phyloP scores from a whole-genome alignment of 2,888 invertebrate species.

The Lepidonotus clava region DNA sequence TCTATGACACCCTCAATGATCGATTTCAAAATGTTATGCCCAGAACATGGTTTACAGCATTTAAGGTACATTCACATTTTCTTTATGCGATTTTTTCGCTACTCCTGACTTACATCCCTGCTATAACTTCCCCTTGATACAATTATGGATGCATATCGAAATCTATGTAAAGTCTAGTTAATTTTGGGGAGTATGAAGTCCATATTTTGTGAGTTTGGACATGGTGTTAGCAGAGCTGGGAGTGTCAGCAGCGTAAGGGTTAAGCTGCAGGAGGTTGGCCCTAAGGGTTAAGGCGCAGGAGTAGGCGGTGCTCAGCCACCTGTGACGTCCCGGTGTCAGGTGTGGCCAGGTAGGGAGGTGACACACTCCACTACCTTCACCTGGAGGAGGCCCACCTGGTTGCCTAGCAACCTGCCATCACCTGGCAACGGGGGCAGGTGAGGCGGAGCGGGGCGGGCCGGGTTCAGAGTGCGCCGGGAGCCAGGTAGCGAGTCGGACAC shows the following conservation, averaged over 20 bases:
- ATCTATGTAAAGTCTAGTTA: too few species aligned
- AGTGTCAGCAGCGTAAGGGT: background rate
- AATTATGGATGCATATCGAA: too few species aligned
- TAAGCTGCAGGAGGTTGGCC: background rate
- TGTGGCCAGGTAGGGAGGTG: slow-evolving; percentile 17
- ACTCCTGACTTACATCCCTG: too few species aligned
- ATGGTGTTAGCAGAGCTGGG: background rate
- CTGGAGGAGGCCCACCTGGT: slow-evolving; percentile 43
- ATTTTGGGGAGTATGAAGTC: too few species aligned
- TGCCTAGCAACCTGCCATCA: slow-evolving; percentile 46
- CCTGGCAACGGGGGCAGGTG: slow-evolving; percentile 26
- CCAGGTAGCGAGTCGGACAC: background rate
- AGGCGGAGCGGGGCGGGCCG: background rate
- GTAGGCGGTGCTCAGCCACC: slow-evolving; percentile 25
- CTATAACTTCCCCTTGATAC: too few species aligned
- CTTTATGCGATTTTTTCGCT: too few species aligned
- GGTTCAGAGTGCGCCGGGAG: background rate
- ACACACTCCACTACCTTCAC: slow-evolving; percentile 34
- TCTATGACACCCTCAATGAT: too few species aligned
- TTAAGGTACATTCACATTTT: too few species aligned
- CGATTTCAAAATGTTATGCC: too few species aligned
- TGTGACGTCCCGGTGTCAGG: slow-evolving; percentile 49
- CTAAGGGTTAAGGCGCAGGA: background rate
- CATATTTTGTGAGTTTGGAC: too few species aligned
- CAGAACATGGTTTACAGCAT: too few species aligned